phyloP scores from a whole-genome alignment of 2,797 vertebrate genomes.

The Todus mexicanus region DNA sequence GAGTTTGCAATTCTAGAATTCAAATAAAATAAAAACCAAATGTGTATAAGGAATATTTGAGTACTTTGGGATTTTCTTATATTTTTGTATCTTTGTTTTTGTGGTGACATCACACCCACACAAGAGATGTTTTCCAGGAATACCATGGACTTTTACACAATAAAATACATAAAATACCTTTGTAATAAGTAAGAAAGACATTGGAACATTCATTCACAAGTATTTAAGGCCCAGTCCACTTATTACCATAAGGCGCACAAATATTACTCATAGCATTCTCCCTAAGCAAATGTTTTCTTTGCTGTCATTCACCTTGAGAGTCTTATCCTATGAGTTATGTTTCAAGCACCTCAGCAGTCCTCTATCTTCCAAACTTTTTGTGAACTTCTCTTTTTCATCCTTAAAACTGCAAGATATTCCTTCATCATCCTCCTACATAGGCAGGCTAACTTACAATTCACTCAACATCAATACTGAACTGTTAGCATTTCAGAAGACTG shows the following conservation, averaged over 20 bases:
- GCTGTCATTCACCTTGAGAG: not conserved
- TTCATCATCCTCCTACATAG: not conserved
- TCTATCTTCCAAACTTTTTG: not conserved
- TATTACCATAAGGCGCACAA: not conserved
- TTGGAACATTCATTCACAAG: not conserved
- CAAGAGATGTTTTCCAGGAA: not conserved
- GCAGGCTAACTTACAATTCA: not conserved
- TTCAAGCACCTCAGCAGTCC: not conserved
- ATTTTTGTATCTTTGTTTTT: not conserved
- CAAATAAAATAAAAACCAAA: not conserved
- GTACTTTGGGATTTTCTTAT: not conserved
- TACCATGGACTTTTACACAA: not conserved
- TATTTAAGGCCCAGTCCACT: not conserved
- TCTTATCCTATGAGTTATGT: not conserved
- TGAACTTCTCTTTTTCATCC: not conserved
- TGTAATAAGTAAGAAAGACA: not conserved
- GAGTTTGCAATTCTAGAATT: not conserved
- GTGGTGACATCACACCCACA: too few relatives aligned
- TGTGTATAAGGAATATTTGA: not conserved
- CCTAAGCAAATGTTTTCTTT: not conserved
- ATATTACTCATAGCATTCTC: not conserved
- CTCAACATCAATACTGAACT: not conserved
- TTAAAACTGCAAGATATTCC: not conserved
- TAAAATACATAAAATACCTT: not conserved
- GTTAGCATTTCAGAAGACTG: not conserved